These are phyloP conservation scores for Delphinapterus leucas DNA, from an alignment of 2,113 vertebrate species.

Conservation along the genomic window DNA sequence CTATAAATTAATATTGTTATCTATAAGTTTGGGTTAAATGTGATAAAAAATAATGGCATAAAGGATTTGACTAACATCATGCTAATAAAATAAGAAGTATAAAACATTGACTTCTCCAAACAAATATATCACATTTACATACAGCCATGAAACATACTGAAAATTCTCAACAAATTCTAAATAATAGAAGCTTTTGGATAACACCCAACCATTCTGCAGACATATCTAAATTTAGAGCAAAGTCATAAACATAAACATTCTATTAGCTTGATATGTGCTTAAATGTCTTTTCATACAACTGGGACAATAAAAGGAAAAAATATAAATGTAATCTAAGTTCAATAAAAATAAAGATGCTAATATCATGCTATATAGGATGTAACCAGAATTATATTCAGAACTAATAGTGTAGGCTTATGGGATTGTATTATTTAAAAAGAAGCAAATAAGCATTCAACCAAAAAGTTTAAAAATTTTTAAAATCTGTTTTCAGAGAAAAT, in stretches of 20 bases:
- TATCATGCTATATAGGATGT: neutral
- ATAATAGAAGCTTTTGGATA: neutral
- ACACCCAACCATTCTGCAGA: neutral
- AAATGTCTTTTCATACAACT: neutral
- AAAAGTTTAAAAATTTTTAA: neutral
- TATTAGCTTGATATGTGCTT: neutral
- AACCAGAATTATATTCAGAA: neutral
- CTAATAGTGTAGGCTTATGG: neutral
- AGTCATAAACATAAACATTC: neutral
- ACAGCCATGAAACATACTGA: neutral
- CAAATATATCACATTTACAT: neutral
- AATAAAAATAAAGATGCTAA: neutral
- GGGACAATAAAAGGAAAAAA: neutral
- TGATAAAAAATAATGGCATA: neutral
- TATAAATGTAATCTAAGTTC: neutral
- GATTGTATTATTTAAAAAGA: neutral
- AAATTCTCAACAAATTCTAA: constrained; percentile 19
- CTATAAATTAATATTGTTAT: neutral
- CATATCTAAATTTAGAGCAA: neutral
- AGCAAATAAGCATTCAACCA: neutral
- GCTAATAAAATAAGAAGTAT: neutral
- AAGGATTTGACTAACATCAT: neutral
- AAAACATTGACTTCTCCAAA: neutral
- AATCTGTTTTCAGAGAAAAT: neutral
- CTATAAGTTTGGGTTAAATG: neutral